phyloP scores from a whole-genome alignment of 2,113 vertebrate genomes.

The Nycticorax nycticorax region DNA sequence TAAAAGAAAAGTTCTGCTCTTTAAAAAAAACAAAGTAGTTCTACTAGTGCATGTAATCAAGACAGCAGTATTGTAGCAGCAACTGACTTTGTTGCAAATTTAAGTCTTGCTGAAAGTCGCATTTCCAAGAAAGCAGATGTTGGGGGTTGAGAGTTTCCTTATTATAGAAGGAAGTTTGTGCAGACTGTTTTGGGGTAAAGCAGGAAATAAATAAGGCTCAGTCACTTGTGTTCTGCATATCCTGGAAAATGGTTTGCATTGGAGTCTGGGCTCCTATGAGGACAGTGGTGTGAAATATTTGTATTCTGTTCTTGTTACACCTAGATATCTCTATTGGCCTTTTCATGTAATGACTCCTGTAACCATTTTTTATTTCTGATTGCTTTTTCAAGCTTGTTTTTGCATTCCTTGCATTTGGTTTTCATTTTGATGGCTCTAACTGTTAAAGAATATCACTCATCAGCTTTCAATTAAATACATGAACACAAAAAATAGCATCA shows the following conservation, averaged over 20 bases:
- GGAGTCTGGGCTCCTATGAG: neutral
- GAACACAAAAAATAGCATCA: neutral
- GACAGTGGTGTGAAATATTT: neutral
- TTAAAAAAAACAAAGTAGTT: neutral
- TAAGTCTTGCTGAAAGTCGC: neutral
- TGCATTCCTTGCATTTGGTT: constrained; percentile 5
- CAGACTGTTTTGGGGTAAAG: neutral
- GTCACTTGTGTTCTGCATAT: neutral
- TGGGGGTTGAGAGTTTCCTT: neutral
- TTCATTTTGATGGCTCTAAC: constrained; percentile 13
- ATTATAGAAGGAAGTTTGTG: neutral
- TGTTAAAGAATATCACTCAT: constrained; percentile 52
- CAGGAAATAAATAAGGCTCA: neutral
- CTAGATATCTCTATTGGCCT: neutral
- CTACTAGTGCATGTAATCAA: neutral
- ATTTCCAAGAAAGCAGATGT: neutral
- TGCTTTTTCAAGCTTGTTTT: constrained; percentile 22
- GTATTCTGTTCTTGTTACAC: neutral
- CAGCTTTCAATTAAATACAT: constrained; percentile 41
- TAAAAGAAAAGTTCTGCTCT: neutral
- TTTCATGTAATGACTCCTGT: neutral
- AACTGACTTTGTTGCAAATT: neutral
- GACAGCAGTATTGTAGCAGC: neutral
- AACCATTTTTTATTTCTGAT: neutral
- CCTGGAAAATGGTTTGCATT: neutral